Base-by-base conservation (phyloP, 2,113 vertebrate genomes). In the Cebidichthys violaceus region DNA sequence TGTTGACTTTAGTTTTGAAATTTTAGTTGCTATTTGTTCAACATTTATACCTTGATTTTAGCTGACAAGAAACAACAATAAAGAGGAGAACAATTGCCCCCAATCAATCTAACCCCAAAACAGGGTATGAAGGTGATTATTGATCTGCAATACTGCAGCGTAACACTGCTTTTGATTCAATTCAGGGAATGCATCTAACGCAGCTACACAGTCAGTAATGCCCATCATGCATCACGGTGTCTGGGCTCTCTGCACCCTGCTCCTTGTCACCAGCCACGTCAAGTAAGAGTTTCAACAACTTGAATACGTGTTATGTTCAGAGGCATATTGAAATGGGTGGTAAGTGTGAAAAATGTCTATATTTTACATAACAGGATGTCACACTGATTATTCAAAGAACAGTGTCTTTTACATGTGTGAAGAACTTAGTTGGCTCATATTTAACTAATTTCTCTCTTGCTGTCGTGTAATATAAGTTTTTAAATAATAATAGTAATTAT, bases 351-450 rank as follows among this genome's bases (percentile, higher is more conserved):
- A 75, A 15, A 2, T 20, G 9, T 1, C 20, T 9, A 1, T 7
- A 1, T 20, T 13, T 0, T 0, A 4, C 15, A 62, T 0, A 74
- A 77, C 68, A 88, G 83, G 87, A 83, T 86, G 83, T 86, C 27
- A 81, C 60, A 64, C 85, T 43, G 1, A 31, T 4, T 64, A 14
- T 27, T 22, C 29, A 13, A 82, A 67, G 8, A 43, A 0, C 2
- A 0, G 1, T 6, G 1, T 27, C 1, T 0, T 2, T 60, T n/a
- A 43, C 15, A 59, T 5, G 39, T 61, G 41, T 54, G 10, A 70
- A 0, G n/a, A n/a, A n/a, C n/a, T n/a, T n/a, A n/a, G n/a, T n/a
- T n/a, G n/a, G n/a, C 1, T 29, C 2, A 14, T 33, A 15, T 62
- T 20, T 9, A 3, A 10, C 22, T 37, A 0, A 1, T n/a, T 1